Base-by-base conservation (phyloP, 2,113 vertebrate species). In the Paraplagusia blochii region DNA sequence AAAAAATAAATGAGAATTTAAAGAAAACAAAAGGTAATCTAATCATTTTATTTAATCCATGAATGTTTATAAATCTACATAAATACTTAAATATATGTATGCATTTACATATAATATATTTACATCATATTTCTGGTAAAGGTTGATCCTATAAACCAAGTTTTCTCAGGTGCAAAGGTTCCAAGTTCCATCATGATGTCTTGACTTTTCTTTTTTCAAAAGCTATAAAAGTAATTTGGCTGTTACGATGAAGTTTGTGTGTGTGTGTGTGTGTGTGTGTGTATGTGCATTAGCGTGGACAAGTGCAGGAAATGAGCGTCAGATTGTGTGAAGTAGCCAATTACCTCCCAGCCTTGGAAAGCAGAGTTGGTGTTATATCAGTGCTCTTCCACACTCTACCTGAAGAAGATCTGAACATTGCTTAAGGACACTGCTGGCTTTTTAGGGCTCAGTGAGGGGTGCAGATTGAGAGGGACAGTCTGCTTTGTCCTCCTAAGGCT, bases 241-340 rank as follows among this genome's bases (percentile, higher is more conserved):
- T 65, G 69, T 68, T 74, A 74, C 76, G 58, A 66, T 55, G 66
- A 48, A 34, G 56, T n/a, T 8, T 33, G 50, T 67, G 13, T 50
- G 34, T 39, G 43, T 1, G 17, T 33, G 0, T 11, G n/a, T 22
- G 18, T 44, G 47, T 35, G 46, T 44, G 15, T 18, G 11, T 11
- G 46, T 10, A 44, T 11, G n/a, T 18, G 39, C 17, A 63, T 38
- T 7, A 46, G 38, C 17, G 48, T 45, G 40, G 9, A 47, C 36
- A 34, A 52, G 45, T 3, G 29, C 35, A 54, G 66, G 66, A 74
- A 76, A 79, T 71, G 58, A 81, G 72, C 59, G 79, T 74, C 70
- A 81, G 72, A 75, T 75, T 71, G 77, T 79, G 73, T 81, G 72
- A 84, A 79, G 69, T 66, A 62, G 76, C 79, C 57, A 72, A 79